A percentile compares a stretch with the other conserved stretches of the same genome.
Conservation (phyloP, 1,140 invertebrate species). For the Leptinotarsa undecemlineata region DNA sequence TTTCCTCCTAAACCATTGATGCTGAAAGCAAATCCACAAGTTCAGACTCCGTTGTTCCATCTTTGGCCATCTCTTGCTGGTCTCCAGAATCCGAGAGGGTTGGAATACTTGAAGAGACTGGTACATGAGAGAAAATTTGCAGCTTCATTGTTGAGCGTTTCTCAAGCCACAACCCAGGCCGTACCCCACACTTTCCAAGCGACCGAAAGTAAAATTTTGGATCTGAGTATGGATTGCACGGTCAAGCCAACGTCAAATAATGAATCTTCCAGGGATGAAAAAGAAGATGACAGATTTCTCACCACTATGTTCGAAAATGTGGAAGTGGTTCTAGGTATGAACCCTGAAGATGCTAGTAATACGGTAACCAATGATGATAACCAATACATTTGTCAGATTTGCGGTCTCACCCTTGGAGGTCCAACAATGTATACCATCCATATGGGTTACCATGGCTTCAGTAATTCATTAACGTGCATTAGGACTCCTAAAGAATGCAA, state of each 20-base stretch:
- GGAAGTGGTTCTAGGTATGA: constrained; percentile 35
- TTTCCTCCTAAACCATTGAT: constrained; percentile 36
- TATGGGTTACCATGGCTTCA: constrained; percentile 92
- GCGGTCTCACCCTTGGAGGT: constrained; percentile 89
- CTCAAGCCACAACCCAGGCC: not conserved
- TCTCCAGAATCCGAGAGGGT: constrained; percentile 49
- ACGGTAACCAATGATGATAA: constrained; percentile 1
- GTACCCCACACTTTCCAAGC: not conserved
- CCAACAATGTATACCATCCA: constrained; percentile 91
- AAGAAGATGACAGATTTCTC: constrained; percentile 45
- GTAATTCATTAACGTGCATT: constrained; percentile 92
- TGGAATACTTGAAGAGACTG: constrained; percentile 27
- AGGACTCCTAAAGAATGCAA: constrained; percentile 84
- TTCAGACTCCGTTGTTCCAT: constrained; percentile 38
- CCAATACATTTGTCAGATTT: constrained; percentile 72
- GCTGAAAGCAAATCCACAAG: constrained; percentile 11
- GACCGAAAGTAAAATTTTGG: constrained; percentile 56
- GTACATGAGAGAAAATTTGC: constrained; percentile 1
- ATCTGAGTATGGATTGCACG: constrained; percentile 59
- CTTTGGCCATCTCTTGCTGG: constrained; percentile 27
- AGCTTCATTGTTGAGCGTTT: not conserved
- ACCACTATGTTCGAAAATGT: constrained; percentile 46
- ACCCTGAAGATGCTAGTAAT: constrained; percentile 29
- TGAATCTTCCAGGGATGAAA: constrained; percentile 54
- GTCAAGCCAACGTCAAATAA: constrained; percentile 38